Percentiles rank a stretch among this genome's conserved stretches.
Evolutionary conservation across 2,888 invertebrate genomes (phyloP).

Genomic region (Branchellion lobata): DNA sequence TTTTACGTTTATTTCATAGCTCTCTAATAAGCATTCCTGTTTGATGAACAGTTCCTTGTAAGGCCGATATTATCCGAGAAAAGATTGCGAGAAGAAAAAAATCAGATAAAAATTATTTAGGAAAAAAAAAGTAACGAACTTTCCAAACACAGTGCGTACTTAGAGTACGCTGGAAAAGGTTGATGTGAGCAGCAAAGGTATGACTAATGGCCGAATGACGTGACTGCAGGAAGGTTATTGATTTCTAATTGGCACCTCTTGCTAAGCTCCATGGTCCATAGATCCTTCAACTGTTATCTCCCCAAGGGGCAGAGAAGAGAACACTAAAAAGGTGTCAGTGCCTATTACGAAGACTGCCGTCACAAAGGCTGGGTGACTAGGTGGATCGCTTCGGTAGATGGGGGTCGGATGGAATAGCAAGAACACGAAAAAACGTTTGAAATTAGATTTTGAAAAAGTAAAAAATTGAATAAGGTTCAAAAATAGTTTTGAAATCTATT

Average conservation of each 20-base stretch:
- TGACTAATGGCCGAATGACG: slow-evolving; percentile 16
- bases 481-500: no score
- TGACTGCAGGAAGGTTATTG: not conserved
- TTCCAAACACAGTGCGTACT: no score
- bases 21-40: not conserved
- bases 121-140: not conserved
- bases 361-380: no score
- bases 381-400: no score
- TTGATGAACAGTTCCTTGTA: not conserved
- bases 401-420: no score
- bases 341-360: no score
- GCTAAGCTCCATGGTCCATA: not conserved
- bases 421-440: no score
- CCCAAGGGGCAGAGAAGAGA: no score
- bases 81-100: not conserved
- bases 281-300: not conserved
- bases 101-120: not conserved
- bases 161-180: not conserved
- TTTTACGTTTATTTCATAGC: not conserved
- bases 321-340: no score
- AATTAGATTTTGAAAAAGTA: no score
- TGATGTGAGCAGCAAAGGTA: not conserved
- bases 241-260: slow-evolving; percentile 10
- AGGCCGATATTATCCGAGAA: not conserved
- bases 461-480: no score